Evolutionary conservation across 1,140 invertebrate genomes (phyloP).

Genomic region (Propsilocerus akamusi): DNA sequence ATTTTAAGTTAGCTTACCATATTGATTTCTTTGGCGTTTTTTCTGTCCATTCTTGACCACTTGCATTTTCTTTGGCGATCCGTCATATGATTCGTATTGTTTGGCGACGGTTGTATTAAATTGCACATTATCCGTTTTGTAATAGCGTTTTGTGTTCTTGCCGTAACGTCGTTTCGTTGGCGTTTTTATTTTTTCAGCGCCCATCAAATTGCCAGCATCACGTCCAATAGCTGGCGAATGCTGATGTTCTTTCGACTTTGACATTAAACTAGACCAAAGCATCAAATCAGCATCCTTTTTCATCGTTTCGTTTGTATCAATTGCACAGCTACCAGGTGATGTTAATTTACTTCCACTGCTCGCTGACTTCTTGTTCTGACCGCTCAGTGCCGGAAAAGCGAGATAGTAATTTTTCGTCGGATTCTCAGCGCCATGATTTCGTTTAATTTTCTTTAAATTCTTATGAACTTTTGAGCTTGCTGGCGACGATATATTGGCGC

Average conservation of each 20-base stretch:
- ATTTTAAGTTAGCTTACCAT: no score
- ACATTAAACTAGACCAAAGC: neutral
- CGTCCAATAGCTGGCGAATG: no score
- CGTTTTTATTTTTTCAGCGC: neutral
- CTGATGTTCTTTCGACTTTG: neutral
- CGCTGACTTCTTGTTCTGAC: neutral
- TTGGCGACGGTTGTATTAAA: no score
- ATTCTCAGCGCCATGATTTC: slow-evolving; percentile 18
- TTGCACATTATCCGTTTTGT: neutral
- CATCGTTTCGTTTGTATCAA: neutral
- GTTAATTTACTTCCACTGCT: neutral
- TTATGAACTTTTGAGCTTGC: neutral
- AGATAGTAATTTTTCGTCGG: slow-evolving; percentile 10
- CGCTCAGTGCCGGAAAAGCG: slow-evolving; percentile 10
- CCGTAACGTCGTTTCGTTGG: neutral
- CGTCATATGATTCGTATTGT: no score
- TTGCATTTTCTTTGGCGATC: slow-evolving; percentile 3
- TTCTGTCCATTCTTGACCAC: neutral
- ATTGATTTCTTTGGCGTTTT: neutral
- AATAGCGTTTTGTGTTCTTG: neutral
- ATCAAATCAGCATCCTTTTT: neutral
- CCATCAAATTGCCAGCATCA: neutral
- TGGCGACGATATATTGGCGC: neutral
- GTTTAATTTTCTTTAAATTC: slow-evolving; percentile 23
- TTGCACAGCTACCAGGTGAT: neutral